These are phyloP conservation scores for Eumacrocentrus americanus DNA, from an alignment of 2,888 invertebrate species.

Conservation along the genomic window DNA sequence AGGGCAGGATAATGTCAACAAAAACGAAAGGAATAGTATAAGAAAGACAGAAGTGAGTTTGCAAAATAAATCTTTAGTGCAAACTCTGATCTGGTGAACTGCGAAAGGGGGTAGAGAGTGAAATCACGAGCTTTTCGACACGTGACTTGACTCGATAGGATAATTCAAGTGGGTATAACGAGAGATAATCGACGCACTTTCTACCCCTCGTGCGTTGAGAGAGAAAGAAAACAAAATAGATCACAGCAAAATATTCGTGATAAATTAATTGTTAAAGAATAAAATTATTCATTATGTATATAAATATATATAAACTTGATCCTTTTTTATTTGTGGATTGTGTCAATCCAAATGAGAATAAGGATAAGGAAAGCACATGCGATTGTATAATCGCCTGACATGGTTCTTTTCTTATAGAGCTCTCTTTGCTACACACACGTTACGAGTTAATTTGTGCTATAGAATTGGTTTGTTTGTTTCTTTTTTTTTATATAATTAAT, in stretches of 20 bases:
- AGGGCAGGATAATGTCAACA: background rate
- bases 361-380: background rate
- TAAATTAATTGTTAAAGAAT: background rate
- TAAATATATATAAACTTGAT: slow-evolving; percentile 4
- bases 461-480: slow-evolving; percentile 1
- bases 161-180: background rate
- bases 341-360: too few species aligned
- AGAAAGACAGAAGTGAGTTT: too few species aligned
- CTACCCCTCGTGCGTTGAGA: too few species aligned
- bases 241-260: slow-evolving; percentile 21
- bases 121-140: too few species aligned
- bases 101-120: too few species aligned
- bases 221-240: slow-evolving; percentile 10
- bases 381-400: slow-evolving; percentile 5
- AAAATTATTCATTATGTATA: slow-evolving; percentile 9
- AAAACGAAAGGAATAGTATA: background rate
- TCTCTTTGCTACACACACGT: background rate
- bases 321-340: too few species aligned
- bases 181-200: background rate
- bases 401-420: background rate
- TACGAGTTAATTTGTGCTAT: slow-evolving; percentile 34
- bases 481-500: background rate
- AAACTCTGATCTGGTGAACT: too few species aligned
- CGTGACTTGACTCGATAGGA: background rate
- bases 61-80: too few species aligned